A percentile compares a stretch with the other conserved stretches of the same genome.
phyloP scores from a whole-genome alignment of 2,113 vertebrate species.

The Chaetura pelagica region DNA sequence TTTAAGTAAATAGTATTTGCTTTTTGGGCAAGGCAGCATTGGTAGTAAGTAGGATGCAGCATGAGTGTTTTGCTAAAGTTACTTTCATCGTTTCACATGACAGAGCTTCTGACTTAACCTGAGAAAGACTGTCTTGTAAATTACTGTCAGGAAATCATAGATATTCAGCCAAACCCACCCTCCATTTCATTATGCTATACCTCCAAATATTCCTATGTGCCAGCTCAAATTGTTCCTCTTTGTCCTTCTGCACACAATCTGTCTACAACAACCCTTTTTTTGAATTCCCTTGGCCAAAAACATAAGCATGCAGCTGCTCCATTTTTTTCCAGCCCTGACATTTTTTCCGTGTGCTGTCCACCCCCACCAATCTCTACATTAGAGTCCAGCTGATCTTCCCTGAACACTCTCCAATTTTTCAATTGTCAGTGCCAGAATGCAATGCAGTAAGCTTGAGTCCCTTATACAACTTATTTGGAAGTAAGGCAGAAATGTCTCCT shows the following conservation, averaged over 20 bases:
- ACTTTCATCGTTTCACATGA: neutral
- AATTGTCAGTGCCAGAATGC: constrained; percentile 17
- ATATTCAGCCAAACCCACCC: neutral
- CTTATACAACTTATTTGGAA: neutral
- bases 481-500: neutral
- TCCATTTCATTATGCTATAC: neutral
- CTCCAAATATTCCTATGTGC: neutral
- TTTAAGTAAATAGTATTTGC: neutral
- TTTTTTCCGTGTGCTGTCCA: constrained; percentile 40
- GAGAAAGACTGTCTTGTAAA: neutral
- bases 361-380: neutral
- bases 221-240: neutral
- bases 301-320: constrained; percentile 38
- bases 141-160: neutral
- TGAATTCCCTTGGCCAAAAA: neutral
- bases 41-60: neutral
- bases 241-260: neutral
- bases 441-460: neutral
- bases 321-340: neutral
- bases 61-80: neutral
- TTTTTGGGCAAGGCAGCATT: neutral
- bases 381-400: constrained; percentile 44
- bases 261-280: neutral
- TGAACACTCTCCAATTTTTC: constrained; percentile 1
- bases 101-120: neutral